These are phyloP conservation scores for Parnassius smintheus DNA, from an alignment of 2,888 invertebrate genomes.

Conservation along the genomic window DNA sequence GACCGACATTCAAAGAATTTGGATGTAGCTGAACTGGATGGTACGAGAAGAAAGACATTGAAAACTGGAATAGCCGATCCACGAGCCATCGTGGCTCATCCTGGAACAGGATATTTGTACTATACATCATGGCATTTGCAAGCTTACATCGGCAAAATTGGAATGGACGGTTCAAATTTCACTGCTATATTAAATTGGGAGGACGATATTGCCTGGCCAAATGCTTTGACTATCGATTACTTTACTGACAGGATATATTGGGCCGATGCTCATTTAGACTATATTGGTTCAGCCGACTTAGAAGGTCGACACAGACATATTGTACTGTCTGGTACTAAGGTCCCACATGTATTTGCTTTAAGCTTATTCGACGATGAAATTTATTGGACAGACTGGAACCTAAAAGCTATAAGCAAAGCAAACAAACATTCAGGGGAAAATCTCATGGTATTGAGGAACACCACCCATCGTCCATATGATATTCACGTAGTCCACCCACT, in stretches of 20 bases:
- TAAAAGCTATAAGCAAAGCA: slow-evolving; percentile 94
- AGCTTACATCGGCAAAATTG: slow-evolving; percentile 97
- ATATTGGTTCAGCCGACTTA: slow-evolving; percentile 96
- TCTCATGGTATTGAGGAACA: slow-evolving; percentile 88
- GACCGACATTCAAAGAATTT: slow-evolving; percentile 97
- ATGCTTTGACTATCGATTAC: slow-evolving; percentile 97
- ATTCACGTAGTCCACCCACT: slow-evolving; percentile 95
- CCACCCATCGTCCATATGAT: slow-evolving; percentile 97
- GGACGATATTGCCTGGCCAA: slow-evolving; percentile 98
- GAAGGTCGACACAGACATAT: slow-evolving; percentile 94
- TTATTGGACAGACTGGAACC: slow-evolving; percentile 99
- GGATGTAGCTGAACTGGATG: slow-evolving; percentile 96
- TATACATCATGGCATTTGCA: slow-evolving; percentile 98
- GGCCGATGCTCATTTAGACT: slow-evolving; percentile 99
- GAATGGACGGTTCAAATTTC: slow-evolving; percentile 97
- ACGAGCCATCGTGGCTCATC: slow-evolving; percentile 96
- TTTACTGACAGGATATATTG: slow-evolving; percentile 97
- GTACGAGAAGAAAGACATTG: slow-evolving; percentile 93
- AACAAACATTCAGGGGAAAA: slow-evolving; percentile 94
- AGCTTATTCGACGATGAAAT: slow-evolving; percentile 95
- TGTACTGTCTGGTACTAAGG: slow-evolving; percentile 88
- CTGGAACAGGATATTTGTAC: slow-evolving; percentile 95
- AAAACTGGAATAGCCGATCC: slow-evolving; percentile 95
- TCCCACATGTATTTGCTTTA: slow-evolving; percentile 98
- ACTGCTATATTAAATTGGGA: slow-evolving; percentile 94